Percentiles rank a stretch among this genome's conserved stretches.
Evolutionary conservation across 2,797 vertebrate species (phyloP).

Genomic region (Parambassis ranga): DNA sequence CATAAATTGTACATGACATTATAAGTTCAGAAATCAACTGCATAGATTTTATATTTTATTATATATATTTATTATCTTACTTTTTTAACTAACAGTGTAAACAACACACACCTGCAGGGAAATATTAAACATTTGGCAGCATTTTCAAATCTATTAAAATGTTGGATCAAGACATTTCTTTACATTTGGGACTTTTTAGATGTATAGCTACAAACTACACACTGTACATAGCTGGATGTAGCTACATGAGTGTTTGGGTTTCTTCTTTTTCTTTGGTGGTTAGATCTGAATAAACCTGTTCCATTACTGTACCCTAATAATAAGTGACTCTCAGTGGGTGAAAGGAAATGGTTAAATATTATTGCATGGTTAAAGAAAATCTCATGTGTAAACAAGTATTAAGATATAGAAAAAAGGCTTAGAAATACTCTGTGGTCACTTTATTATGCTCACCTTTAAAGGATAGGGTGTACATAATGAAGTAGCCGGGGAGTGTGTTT

Average conservation of each 20-base stretch:
- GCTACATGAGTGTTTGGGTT: too few species aligned
- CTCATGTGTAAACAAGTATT: background rate
- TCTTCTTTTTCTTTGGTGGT: background rate
- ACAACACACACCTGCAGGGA: background rate
- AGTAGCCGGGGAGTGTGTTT: background rate
- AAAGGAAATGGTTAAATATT: too few species aligned
- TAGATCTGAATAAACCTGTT: too few species aligned
- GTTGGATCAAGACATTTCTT: too few species aligned
- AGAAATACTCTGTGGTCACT: background rate
- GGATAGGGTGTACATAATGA: background rate
- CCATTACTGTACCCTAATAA: too few species aligned
- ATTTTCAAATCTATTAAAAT: background rate
- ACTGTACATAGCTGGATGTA: too few species aligned
- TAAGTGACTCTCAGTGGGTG: too few species aligned
- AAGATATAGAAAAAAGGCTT: background rate
- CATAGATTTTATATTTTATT: conserved; percentile 27
- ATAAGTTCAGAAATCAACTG: conserved; percentile 7
- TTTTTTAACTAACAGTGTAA: too few species aligned
- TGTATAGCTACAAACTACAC: background rate
- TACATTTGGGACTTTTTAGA: background rate
- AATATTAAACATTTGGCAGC: background rate
- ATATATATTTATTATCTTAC: too few species aligned
- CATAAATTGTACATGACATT: background rate
- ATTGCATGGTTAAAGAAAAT: too few species aligned
- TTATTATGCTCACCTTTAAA: background rate